These are phyloP conservation scores for Flexamia atlantica DNA, from an alignment of 2,888 invertebrate species.

Conservation along the genomic window DNA sequence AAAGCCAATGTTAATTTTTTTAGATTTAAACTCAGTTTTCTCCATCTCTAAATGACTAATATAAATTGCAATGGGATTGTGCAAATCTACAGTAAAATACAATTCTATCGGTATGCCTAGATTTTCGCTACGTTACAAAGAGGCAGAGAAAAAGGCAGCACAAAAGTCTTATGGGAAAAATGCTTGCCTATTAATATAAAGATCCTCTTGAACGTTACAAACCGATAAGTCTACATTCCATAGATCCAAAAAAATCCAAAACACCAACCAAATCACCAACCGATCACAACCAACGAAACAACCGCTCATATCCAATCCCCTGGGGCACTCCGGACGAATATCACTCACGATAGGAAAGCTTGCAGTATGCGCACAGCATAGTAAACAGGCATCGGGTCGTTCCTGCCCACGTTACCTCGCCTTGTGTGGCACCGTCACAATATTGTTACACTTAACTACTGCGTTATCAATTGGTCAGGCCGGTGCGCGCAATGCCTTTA, in stretches of 20 bases:
- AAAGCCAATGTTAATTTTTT: too few species aligned
- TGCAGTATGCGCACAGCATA: background rate
- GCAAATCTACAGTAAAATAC: too few species aligned
- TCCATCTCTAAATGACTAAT: too few species aligned
- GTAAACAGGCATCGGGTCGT: background rate
- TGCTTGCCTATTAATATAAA: too few species aligned
- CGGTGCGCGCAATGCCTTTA: conserved; percentile 28
- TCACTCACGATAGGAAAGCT: background rate
- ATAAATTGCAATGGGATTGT: too few species aligned
- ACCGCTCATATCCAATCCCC: background rate
- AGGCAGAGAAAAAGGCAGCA: too few species aligned
- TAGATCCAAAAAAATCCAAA: too few species aligned
- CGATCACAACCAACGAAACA: background rate
- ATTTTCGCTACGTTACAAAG: too few species aligned
- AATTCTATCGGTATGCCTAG: too few species aligned
- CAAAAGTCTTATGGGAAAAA: too few species aligned
- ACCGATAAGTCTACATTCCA: background rate
- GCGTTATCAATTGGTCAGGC: conserved; percentile 47
- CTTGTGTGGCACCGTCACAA: conserved; percentile 33
- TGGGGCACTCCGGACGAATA: background rate
- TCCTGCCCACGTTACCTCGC: background rate
- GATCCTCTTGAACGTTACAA: too few species aligned
- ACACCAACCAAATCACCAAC: background rate
- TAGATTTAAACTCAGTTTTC: too few species aligned
- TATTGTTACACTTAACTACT: conserved; percentile 38